phyloP scores from a whole-genome alignment of 2,797 vertebrate species.

The Sternotherus odoratus region DNA sequence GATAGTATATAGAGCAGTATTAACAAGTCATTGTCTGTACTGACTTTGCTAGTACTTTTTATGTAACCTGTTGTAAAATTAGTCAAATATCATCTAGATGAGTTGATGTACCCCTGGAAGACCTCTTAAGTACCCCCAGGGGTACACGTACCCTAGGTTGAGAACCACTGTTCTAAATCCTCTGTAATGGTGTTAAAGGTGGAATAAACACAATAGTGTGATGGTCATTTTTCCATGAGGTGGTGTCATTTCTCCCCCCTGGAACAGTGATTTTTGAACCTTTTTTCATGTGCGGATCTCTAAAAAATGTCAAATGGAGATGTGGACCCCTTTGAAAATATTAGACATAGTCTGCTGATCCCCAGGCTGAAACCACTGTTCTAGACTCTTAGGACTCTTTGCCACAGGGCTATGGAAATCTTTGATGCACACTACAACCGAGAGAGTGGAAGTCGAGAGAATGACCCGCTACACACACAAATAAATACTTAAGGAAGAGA shows the following conservation, averaged over 20 bases:
- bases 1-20: too few relatives aligned
- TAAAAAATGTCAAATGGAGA: not conserved
- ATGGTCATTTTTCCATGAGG: not conserved
- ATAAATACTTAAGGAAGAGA: not conserved
- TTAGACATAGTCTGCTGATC: not conserved
- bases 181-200: not conserved
- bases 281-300: not conserved
- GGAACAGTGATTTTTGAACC: not conserved
- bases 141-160: too few relatives aligned
- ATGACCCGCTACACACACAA: not conserved
- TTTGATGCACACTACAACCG: not conserved
- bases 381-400: not conserved
- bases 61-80: too few relatives aligned
- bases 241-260: not conserved
- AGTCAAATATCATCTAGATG: too few relatives aligned
- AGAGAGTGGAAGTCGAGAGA: not conserved
- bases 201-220: not conserved
- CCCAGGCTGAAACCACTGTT: not conserved
- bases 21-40: too few relatives aligned
- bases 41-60: too few relatives aligned
- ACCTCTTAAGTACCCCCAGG: too few relatives aligned
- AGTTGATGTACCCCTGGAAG: too few relatives aligned
- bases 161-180: not conserved
- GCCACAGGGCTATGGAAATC: not conserved
- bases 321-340: not conserved